Evolutionary conservation across 2,888 invertebrate genomes (phyloP).

Genomic region (Noctuana brunneofusca): DNA sequence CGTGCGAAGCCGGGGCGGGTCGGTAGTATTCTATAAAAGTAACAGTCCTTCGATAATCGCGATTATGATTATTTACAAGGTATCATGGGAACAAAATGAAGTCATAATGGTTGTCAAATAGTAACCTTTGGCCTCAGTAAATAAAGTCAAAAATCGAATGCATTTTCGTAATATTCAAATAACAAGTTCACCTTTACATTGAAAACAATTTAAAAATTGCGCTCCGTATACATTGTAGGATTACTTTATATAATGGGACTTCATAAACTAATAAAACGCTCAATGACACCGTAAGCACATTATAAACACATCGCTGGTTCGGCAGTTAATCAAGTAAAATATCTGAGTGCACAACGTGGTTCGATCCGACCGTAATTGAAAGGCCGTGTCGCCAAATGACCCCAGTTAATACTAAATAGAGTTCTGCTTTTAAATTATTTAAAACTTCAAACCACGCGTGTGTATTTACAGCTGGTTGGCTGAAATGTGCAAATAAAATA

Average conservation of each 20-base stretch:
- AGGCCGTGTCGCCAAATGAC: constrained; percentile 20
- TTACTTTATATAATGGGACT: background rate
- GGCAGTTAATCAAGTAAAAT: constrained; percentile 21
- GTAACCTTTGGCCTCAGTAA: too few species aligned
- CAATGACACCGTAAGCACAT: constrained; percentile 16
- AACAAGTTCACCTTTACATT: background rate
- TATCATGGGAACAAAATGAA: too few species aligned
- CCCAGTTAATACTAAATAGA: constrained; percentile 24
- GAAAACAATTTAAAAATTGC: background rate
- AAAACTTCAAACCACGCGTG: constrained; percentile 2
- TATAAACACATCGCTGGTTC: constrained; percentile 10
- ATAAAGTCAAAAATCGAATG: too few species aligned
- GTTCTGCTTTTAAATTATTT: constrained; percentile 22
- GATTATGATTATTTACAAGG: too few species aligned
- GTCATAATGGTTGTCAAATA: too few species aligned
- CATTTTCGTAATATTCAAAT: too few species aligned
- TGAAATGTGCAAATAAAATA: constrained; percentile 1
- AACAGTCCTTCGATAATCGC: too few species aligned
- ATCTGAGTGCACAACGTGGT: constrained; percentile 17
- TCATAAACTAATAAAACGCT: constrained; percentile 9
- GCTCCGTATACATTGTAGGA: background rate
- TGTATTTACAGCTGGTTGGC: background rate
- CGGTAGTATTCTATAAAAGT: too few species aligned
- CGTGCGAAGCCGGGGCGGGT: too few species aligned
- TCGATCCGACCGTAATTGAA: constrained; percentile 19